Conservation (phyloP, 1,140 invertebrate genomes). For the Sycobia sp. region DNA sequence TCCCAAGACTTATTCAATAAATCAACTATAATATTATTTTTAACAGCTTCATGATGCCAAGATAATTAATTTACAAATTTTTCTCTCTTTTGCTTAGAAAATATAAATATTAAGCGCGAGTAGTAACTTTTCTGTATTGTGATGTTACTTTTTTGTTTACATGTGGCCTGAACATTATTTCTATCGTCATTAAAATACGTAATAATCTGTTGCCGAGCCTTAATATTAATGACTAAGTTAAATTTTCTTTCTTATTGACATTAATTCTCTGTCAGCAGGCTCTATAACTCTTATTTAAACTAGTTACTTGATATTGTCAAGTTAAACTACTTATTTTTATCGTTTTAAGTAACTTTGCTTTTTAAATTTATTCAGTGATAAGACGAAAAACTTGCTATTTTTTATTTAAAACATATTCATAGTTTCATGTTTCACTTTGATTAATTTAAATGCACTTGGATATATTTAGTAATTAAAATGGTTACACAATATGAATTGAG, state of each 20-base stretch:
- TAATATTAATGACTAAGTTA: conserved; percentile 57
- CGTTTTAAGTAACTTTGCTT: conserved; percentile 21
- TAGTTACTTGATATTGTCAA: conserved; percentile 52
- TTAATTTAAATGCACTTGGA: too few relatives aligned
- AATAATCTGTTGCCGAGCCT: conserved; percentile 38
- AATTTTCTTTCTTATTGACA: conserved; percentile 34
- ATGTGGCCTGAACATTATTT: conserved; percentile 13
- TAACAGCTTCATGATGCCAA: conserved; percentile 36
- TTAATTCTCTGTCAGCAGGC: conserved; percentile 38
- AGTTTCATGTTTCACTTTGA: too few relatives aligned
- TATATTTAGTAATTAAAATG: too few relatives aligned
- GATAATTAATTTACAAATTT: conserved; percentile 43
- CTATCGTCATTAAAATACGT: conserved; percentile 23
- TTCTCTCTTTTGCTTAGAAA: conserved; percentile 47
- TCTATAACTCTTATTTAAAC: conserved; percentile 26
- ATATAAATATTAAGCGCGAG: conserved; percentile 60
- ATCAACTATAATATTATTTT: conserved; percentile 33
- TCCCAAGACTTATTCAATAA: conserved; percentile 32
- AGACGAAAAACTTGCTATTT: too few relatives aligned
- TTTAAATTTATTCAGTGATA: conserved; percentile 18
- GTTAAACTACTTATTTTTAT: conserved; percentile 41
- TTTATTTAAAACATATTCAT: too few relatives aligned
- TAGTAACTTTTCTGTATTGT: conserved; percentile 39
- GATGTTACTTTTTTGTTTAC: conserved; percentile 24
- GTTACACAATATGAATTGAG: too few relatives aligned